A percentile compares a stretch with the other conserved stretches of the same genome.
phyloP scores from a whole-genome alignment of 1,140 invertebrate species.

The Artemia franciscana region DNA sequence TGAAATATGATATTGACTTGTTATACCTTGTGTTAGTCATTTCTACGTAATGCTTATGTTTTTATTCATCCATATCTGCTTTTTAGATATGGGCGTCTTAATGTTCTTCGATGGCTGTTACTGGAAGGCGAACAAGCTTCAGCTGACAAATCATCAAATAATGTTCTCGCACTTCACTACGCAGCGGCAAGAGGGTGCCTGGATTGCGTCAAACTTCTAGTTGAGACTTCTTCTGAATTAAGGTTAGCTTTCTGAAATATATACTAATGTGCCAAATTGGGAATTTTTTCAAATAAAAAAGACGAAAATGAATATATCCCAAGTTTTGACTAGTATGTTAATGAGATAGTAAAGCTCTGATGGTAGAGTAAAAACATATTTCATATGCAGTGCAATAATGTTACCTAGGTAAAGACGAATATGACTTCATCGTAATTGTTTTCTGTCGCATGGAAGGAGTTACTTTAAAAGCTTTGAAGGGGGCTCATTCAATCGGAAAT shows the following conservation, averaged over 20 bases:
- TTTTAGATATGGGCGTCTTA: conserved; percentile 27
- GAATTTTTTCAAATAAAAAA: neutral
- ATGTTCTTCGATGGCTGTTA: conserved; percentile 31
- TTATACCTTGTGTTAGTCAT: neutral
- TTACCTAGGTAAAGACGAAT: too few relatives aligned
- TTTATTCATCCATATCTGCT: conserved; percentile 1
- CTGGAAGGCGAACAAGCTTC: conserved; percentile 31
- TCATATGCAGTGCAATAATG: too few relatives aligned
- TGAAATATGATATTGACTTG: neutral
- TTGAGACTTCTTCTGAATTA: conserved; percentile 41
- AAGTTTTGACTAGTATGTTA: too few relatives aligned
- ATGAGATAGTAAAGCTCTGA: too few relatives aligned
- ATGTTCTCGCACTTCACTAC: conserved; percentile 54
- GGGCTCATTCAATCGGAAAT: too few relatives aligned
- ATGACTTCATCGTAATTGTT: too few relatives aligned
- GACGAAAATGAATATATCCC: too few relatives aligned
- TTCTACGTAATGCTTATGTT: neutral
- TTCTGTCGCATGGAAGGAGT: too few relatives aligned
- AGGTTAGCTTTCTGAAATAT: conserved; percentile 28
- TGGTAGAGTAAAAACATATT: too few relatives aligned
- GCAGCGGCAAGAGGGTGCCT: conserved; percentile 57
- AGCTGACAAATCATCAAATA: conserved; percentile 24
- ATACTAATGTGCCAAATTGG: neutral
- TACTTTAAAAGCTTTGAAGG: too few relatives aligned
- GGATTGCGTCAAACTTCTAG: conserved; percentile 51